Base-by-base conservation (phyloP, 2,797 vertebrate genomes). In the Amblyraja radiata region DNA sequence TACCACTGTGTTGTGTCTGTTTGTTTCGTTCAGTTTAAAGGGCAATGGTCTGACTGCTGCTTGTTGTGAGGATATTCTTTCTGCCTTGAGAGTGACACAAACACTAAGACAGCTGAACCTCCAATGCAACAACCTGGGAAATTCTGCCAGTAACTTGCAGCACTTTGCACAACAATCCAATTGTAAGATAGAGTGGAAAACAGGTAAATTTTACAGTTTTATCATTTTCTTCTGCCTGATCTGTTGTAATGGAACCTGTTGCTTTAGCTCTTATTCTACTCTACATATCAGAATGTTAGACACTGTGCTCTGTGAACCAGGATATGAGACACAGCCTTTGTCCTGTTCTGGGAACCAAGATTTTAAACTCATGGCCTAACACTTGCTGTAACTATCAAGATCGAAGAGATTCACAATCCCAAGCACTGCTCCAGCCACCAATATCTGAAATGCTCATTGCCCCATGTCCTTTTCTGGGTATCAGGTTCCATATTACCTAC, bases 21-120 rank as follows among this genome's bases (percentile, higher is more conserved):
- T 36, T 90, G 25, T 63, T 88, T 68, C 61, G 36, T 73, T 13
- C 71, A 92, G 90, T 5, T 92, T 92, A 54, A 92, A 73, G 13
- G 39, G 9, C 46, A 74, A 54, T 92, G 23, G 25, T 76, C 36
- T 92, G 90, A 92, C 90, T 16, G 71, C 71, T 76, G 90, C 90
- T 28, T 92, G 90, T 28, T 54, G 25, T 58, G 71, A 76, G 25
- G 71, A 92, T 76, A 73, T 92, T 73, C 36, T 76, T 11, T 92
- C 36, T 73, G 71, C 21, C 39, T 39, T 92, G 36, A 74, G 23
- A 58, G 71, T 58, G 71, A 54, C 21, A 1, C 4, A 14, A 28
- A 54, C 23, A 16, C 71, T 92, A 39, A 73, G 39, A 76, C 4
- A 11, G 25, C 39, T 92, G 90, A 76, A 92, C 21, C 39, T 76